These are phyloP conservation scores for Anguilla marmorata DNA, from an alignment of 2,797 vertebrate species.

Conservation along the genomic window DNA sequence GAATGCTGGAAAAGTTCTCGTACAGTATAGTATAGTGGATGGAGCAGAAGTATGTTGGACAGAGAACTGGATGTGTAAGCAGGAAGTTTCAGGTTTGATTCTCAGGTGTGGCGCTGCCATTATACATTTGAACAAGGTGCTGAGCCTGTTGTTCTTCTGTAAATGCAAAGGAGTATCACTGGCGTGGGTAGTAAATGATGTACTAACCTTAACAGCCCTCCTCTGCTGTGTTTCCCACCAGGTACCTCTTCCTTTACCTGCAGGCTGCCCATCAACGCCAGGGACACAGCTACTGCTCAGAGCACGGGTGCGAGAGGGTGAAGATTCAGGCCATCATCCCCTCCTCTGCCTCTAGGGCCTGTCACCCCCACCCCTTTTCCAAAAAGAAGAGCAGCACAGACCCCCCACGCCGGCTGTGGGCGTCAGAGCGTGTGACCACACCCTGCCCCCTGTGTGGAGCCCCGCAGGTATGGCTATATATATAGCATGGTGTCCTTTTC, in stretches of 20 bases:
- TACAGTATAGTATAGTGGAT: not conserved
- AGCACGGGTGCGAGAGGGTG: constrained; percentile 57
- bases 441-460: constrained; percentile 49
- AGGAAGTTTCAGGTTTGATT: not conserved
- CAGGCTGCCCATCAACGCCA: constrained; percentile 43
- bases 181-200: not conserved
- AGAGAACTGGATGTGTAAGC: not conserved
- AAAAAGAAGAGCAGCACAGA: constrained; percentile 17
- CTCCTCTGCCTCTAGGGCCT: constrained; percentile 36
- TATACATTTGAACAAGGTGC: not conserved
- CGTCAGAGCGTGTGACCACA: constrained; percentile 12
- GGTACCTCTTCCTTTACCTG: constrained; percentile 57
- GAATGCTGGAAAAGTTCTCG: not conserved
- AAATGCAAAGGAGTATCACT: not conserved
- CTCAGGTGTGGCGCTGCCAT: not conserved
- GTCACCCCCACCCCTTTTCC: constrained; percentile 43
- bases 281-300: constrained; percentile 62
- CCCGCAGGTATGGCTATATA: constrained; percentile 45
- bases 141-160: too few species aligned
- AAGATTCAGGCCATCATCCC: constrained; percentile 46
- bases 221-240: constrained; percentile 27
- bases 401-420: not conserved
- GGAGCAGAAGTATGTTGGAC: not conserved
- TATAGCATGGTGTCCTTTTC: not conserved
- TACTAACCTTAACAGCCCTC: not conserved